Evolutionary conservation across 1,140 invertebrate genomes (phyloP), one percentile per base, ranked within the genome.

Genomic region (Heterodera carotae): DNA sequence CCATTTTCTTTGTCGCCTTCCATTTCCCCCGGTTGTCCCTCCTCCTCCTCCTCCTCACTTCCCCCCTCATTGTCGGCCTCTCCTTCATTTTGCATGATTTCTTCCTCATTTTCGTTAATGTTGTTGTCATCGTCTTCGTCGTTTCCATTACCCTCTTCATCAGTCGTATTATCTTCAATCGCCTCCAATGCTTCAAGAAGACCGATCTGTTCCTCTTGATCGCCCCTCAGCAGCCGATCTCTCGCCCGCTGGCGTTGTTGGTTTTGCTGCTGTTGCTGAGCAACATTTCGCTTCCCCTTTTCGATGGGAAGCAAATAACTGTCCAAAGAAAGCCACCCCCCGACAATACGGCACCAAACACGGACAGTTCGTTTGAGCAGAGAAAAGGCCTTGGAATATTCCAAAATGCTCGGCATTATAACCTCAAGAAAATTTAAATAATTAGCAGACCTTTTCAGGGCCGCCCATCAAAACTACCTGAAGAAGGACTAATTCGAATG

Each of bases 301-400:
- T 79, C 62, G 27, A 68, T n/a, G 33, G 80, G 76, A 48, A 77
- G 29, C 67, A 81, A 34, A 66, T 82, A 82, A 60, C 60, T 66
- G 31, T 79, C 76, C 12, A 84, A 64, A 22, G 62, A 48, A 18
- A 84, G 82, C 78, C 79, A 76, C n/a, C 82, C 67, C 7, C 84
- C 84, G 34, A 96, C 93, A 2, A 91, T 91, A 7, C 91, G 89
- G 87, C 95, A 98, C 97, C 97, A 99, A 48, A 92, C 91, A 6
- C 92, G 91, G 0, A 98, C 91, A 1, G 94, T 87, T 15, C 91
- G 91, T 88, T 97, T 97, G 22, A 98, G 88, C 94, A 95, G 97
- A 0, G 92, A 92, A 10, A 95, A 90, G 0, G 95, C 96, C 85
- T 98, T 94, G 0, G 94, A 94, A 88, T 99, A 96, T 87, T 99